phyloP scores from a whole-genome alignment of 2,113 vertebrate genomes.

The Dasypus novemcinctus region DNA sequence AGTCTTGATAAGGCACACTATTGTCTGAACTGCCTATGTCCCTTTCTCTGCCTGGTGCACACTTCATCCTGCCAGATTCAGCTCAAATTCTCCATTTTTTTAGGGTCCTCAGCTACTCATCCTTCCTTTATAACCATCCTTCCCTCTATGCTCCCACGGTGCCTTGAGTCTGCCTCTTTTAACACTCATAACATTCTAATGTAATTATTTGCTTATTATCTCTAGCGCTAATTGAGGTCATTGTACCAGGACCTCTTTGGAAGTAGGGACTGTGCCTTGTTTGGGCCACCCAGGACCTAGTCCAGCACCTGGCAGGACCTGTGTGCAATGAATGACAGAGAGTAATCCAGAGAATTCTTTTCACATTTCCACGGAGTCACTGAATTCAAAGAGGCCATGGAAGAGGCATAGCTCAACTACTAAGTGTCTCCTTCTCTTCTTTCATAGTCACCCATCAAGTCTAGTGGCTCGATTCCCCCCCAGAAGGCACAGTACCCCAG shows the following conservation, averaged over 20 bases:
- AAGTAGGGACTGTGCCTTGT: neutral
- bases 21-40: neutral
- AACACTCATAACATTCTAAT: neutral
- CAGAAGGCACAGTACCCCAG: neutral
- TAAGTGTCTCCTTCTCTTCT: neutral
- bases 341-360: neutral
- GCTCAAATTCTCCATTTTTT: neutral
- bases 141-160: neutral
- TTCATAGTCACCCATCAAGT: neutral
- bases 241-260: neutral
- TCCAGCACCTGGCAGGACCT: fast-evolving
- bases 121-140: neutral
- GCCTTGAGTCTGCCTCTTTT: neutral
- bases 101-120: neutral
- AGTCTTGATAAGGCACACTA: neutral
- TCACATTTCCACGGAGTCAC: neutral
- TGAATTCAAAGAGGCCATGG: neutral
- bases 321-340: neutral
- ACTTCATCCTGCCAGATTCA: neutral
- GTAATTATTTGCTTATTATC: neutral
- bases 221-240: neutral
- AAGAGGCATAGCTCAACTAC: neutral
- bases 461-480: neutral
- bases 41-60: neutral
- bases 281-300: neutral